phyloP scores from a whole-genome alignment of 2,113 vertebrate species.

The Nerophis ophidion region DNA sequence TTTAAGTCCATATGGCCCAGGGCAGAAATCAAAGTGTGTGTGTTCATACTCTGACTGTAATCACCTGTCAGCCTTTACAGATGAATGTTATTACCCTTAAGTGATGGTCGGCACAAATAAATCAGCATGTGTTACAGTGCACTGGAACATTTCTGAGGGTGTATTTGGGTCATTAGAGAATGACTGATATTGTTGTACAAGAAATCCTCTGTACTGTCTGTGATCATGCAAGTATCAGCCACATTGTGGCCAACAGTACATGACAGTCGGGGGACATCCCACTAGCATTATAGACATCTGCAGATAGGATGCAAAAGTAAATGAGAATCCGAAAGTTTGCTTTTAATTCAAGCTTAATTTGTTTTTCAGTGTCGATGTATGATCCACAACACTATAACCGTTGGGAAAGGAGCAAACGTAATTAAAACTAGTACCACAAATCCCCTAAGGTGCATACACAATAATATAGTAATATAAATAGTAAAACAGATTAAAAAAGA shows the following conservation, averaged over 20 bases:
- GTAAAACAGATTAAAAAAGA: no score
- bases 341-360: conserved; percentile 65
- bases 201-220: conserved; percentile 20
- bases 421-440: conserved; percentile 48
- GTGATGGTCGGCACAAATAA: background rate
- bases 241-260: conserved; percentile 32
- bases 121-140: background rate
- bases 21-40: background rate
- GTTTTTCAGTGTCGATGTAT: conserved; percentile 46
- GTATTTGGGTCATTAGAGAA: conserved; percentile 7
- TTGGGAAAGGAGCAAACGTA: conserved; percentile 39
- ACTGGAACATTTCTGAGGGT: background rate
- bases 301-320: conserved; percentile 45
- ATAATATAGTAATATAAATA: no score
- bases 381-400: conserved; percentile 49
- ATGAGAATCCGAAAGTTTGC: conserved; percentile 43
- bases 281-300: conserved; percentile 57
- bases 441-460: no score
- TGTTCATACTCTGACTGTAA: background rate
- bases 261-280: conserved; percentile 53
- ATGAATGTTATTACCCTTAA: background rate
- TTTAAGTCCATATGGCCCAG: background rate
- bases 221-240: conserved; percentile 44
- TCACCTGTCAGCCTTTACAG: background rate
- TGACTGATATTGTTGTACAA: conserved; percentile 1